phyloP scores from a whole-genome alignment of 1,140 invertebrate species.

The Pogonomyrmex barbatus region DNA sequence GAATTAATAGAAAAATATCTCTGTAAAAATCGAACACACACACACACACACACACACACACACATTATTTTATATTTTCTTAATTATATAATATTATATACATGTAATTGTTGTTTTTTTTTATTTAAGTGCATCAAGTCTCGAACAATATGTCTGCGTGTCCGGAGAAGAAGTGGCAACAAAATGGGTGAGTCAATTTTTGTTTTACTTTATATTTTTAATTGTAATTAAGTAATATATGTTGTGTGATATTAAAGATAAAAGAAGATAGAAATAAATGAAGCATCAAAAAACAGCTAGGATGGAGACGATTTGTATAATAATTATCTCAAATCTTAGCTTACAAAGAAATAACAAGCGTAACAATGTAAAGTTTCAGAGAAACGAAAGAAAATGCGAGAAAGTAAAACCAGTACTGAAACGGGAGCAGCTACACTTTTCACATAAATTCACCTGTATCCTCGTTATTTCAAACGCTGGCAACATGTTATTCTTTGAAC shows the following conservation, averaged over 20 bases:
- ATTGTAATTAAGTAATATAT: background rate
- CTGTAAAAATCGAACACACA: background rate
- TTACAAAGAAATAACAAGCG: background rate
- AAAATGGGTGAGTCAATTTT: slow-evolving; percentile 92
- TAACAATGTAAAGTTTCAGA: slow-evolving; percentile 1
- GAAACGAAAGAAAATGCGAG: background rate
- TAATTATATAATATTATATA: background rate
- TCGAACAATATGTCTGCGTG: slow-evolving; percentile 96
- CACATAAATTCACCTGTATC: background rate
- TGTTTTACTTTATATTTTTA: background rate
- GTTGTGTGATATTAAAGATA: background rate
- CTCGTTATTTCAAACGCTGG: slow-evolving; percentile 26
- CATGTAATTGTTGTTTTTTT: slow-evolving; percentile 63
- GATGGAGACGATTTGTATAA: background rate
- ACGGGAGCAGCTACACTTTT: background rate
- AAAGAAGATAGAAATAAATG: slow-evolving; percentile 26
- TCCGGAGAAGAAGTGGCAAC: slow-evolving; percentile 94
- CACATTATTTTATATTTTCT: background rate
- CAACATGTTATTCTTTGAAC: slow-evolving; percentile 42
- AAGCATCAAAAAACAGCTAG: background rate
- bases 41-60: background rate
- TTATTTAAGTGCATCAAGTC: slow-evolving; percentile 96
- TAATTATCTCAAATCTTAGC: background rate
- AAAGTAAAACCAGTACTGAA: background rate
- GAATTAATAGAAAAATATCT: background rate